Evolutionary conservation across 2,797 vertebrate genomes (phyloP), one percentile per base, ranked within the genome.

Genomic region (Enteromius viviparus): DNA sequence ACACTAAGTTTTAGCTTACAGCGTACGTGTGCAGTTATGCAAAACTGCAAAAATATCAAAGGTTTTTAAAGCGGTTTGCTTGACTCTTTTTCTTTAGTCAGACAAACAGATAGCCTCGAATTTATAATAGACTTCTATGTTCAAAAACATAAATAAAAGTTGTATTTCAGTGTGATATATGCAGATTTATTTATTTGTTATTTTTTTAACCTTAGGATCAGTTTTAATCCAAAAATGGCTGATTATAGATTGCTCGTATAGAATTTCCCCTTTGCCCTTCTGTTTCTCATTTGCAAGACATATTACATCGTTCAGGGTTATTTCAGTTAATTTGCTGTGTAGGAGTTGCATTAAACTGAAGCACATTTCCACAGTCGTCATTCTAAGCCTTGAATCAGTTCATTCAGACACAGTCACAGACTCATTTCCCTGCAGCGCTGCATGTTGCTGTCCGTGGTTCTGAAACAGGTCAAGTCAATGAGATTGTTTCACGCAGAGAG

Each of bases 401-500:
- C 55, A 71, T 34, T 47, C 17, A 40, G 62, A 51, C 8, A 71
- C 11, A 26, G 62, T 66, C 14, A 80, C 23, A 72, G 42, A 47
- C 42, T 51, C 49, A 64, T 49, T 37, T 64, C 8, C 19, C 55
- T 64, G 47, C 29, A 40, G 47, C 19, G 17, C 34, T 3, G 68
- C 29, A 23, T 12, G 53, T 3, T 1, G 29, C 75, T 83, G 75
- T 83, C 82, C 53, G 0, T 37, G 42, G 66, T 83, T 29, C 82
- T 83, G 82, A 71, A 83, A 47, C 2, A 32, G 19, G 26, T 58
- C 7, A 76, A 58, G 53, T 58, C 62, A 76, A 69, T 47, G 6
- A 10, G 17, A 11, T 75, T 19, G 26, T 47, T 72, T 40, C 17
- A 76, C 7, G 32, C 11, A 64, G 6, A 17, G 4, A 80, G 9